A percentile compares a stretch with the other conserved stretches of the same genome.
Evolutionary conservation across 2,797 vertebrate genomes (phyloP).

Genomic region (Apogon talboti): DNA sequence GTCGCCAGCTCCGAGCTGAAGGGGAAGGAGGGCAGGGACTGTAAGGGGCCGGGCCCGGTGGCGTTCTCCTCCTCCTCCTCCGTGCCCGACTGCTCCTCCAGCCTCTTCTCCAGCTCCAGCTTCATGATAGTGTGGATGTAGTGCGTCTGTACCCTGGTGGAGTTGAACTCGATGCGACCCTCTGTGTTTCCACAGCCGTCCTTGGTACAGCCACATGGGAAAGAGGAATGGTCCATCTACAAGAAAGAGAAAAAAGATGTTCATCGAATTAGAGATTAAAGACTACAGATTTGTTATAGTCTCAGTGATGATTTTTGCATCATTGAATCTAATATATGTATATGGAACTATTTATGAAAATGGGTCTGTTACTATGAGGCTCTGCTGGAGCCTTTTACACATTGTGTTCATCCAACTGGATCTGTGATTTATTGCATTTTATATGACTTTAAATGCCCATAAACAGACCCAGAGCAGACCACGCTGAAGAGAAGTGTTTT

Average conservation of each 20-base stretch:
- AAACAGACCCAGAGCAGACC: not conserved
- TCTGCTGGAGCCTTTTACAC: no score
- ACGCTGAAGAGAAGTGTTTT: no score
- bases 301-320: no score
- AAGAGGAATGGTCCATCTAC: slow-evolving; percentile 97
- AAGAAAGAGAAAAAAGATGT: slow-evolving; percentile 6
- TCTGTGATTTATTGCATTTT: no score
- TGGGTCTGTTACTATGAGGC: no score
- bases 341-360: no score
- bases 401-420: no score
- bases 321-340: no score
- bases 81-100: slow-evolving; percentile 83
- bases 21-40: slow-evolving; percentile 82
- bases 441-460: not conserved
- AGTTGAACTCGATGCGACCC: slow-evolving; percentile 96
- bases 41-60: slow-evolving; percentile 48
- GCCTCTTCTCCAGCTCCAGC: slow-evolving; percentile 93
- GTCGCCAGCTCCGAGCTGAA: slow-evolving; percentile 84
- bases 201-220: slow-evolving; percentile 95
- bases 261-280: not conserved
- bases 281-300: not conserved
- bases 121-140: slow-evolving; percentile 98
- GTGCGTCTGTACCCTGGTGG: slow-evolving; percentile 93
- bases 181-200: slow-evolving; percentile 93
- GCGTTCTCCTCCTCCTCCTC: slow-evolving; percentile 70